Evolutionary conservation across 2,113 vertebrate genomes (phyloP), one percentile per base, ranked within the genome.

Genomic region (Theristicus caerulescens): DNA sequence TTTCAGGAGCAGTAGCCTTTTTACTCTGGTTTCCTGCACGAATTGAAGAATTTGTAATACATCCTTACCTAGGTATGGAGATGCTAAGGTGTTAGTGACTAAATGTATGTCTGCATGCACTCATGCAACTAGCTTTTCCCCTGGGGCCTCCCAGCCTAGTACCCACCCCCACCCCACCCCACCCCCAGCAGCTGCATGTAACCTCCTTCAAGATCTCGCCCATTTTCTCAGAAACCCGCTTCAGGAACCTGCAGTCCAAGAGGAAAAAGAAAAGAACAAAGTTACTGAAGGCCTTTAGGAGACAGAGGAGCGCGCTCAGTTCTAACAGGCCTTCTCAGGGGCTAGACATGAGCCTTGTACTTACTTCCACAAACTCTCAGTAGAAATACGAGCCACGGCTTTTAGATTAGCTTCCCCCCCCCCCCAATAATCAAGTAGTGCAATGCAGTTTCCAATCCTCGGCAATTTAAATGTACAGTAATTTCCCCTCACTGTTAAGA

Each of bases 221-320:
- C 99, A 99, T 99, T 99, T 99, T 98, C 99, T 99, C 98, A 98
- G 99, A 99, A 98, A 98, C 99, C 99, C 99, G 99, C 99, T 99
- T 99, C 99, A 99, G 99, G 99, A 99, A 99, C 99, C 99, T 99
- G 99, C 96, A 98, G 99, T 99, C 99, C 99, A 98, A 99, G 98
- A 98, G 98, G 99, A 98, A 98, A 99, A 98, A 99, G 98, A 98
- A 98, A 98, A 99, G 98, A 97, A 98, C 95, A 98, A 82, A 97
- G 98, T 99, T 99, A 99, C 98, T 96, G 98, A 98, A 98, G 97
- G 96, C 97, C 97, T 98, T 97, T 79, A 97, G 97, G 97, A 98
- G 87, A 95, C 77, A 88, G 94, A 95, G 97, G 91, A 82, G 93
- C 36, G 94, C 96, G 95, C 95, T 97, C 97, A 98, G 94, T 97